Evolutionary conservation across 2,888 invertebrate genomes (phyloP).

Genomic region (Philereme vetulata): DNA sequence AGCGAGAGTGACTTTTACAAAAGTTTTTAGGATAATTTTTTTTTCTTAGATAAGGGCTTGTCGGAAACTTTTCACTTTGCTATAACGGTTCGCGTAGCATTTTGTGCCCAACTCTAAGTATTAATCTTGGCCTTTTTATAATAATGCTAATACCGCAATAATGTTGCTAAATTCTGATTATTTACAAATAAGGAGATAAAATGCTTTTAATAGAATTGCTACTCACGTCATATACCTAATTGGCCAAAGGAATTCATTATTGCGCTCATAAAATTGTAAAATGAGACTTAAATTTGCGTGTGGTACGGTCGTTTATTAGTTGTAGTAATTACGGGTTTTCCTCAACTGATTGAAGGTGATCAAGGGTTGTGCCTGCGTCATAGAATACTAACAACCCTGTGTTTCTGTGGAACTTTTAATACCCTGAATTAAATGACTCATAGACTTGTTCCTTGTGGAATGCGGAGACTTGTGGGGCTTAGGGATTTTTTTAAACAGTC

Average conservation of each 20-base stretch:
- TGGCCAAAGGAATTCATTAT: conserved; percentile 52
- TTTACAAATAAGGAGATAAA: background rate
- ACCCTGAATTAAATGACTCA: conserved; percentile 34
- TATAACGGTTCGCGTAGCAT: no score
- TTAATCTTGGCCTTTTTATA: no score
- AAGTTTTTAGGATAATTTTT: no score
- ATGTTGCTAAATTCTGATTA: background rate
- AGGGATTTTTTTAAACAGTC: no score
- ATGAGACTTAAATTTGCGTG: conserved; percentile 34
- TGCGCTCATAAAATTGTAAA: conserved; percentile 33
- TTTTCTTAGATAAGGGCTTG: no score
- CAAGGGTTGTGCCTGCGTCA: conserved; percentile 65
- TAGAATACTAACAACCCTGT: conserved; percentile 54
- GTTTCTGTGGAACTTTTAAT: conserved; percentile 45
- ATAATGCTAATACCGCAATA: no score
- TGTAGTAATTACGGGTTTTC: conserved; percentile 56
- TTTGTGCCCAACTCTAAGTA: no score
- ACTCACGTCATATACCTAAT: conserved; percentile 40
- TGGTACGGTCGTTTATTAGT: conserved; percentile 43
- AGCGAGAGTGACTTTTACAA: no score
- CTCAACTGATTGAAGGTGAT: conserved; percentile 61
- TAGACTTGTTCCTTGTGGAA: conserved; percentile 7
- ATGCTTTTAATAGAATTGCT: conserved; percentile 26
- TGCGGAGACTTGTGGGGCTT: background rate
- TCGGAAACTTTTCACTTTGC: no score